Conservation (phyloP, 2,113 vertebrate species). For the Petrocephalus microphthalmus region DNA sequence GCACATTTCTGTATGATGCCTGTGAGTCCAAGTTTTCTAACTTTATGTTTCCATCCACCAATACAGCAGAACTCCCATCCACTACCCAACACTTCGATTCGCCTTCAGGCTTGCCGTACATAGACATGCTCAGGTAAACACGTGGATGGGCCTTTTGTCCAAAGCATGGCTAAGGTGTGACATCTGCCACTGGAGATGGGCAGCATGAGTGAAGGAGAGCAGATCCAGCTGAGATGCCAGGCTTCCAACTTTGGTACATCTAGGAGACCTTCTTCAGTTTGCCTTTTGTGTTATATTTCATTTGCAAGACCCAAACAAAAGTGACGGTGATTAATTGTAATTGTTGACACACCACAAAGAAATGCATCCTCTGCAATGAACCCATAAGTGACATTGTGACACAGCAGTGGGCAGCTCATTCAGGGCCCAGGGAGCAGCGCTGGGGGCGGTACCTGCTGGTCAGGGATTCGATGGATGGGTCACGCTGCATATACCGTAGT, state of each 20-base stretch:
- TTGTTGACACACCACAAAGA: too few relatives aligned
- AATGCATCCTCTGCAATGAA: too few relatives aligned
- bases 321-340: not conserved
- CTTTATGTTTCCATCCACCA: conserved; percentile 35
- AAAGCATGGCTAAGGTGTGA: not conserved
- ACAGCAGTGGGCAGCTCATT: too few relatives aligned
- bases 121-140: not conserved
- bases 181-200: not conserved
- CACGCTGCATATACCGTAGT: not conserved
- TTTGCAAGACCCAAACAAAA: not conserved
- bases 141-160: not conserved
- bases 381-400: too few relatives aligned
- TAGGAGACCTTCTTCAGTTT: not conserved
- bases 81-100: not conserved
- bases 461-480: not conserved
- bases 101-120: not conserved
- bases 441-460: too few relatives aligned
- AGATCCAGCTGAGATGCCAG: not conserved
- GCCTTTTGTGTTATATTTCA: not conserved
- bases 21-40: conserved; percentile 31
- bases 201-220: not conserved
- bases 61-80: not conserved
- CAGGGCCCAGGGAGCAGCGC: too few relatives aligned
- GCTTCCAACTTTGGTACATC: not conserved
- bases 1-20: conserved; percentile 26